Conservation (phyloP, 2,888 invertebrate species). For the Camptogramma bilineatum region DNA sequence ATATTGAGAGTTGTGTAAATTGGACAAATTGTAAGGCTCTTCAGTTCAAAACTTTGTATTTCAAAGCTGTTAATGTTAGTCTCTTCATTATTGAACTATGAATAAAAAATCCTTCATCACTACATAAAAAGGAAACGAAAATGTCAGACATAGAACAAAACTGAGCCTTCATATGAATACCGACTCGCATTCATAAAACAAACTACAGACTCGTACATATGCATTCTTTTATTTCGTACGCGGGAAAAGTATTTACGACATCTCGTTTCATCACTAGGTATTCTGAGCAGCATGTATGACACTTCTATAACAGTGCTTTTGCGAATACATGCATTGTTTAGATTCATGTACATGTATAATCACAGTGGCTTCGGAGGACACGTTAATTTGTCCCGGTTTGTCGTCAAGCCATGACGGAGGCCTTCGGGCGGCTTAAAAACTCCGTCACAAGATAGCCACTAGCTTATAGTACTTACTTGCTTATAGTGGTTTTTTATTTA, state of each 20-base stretch:
- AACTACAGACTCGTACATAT: conserved; percentile 16
- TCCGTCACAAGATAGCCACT: too few relatives aligned
- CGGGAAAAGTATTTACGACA: conserved; percentile 32
- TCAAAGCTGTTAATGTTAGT: not conserved
- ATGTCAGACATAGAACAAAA: conserved; percentile 1
- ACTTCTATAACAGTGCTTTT: not conserved
- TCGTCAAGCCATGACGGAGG: too few relatives aligned
- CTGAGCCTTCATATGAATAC: conserved; percentile 7
- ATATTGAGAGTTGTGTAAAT: not conserved
- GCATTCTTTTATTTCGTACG: conserved; percentile 25
- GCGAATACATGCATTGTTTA: not conserved
- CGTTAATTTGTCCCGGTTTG: too few relatives aligned
- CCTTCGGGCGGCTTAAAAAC: too few relatives aligned
- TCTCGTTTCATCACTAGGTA: conserved; percentile 21
- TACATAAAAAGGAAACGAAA: not conserved
- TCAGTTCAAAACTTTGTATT: not conserved
- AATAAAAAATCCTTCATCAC: not conserved
- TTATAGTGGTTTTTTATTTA: too few relatives aligned
- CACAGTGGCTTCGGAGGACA: not conserved
- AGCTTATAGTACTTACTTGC: too few relatives aligned
- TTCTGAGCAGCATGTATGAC: conserved; percentile 10
- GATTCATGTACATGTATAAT: not conserved
- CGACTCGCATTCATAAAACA: conserved; percentile 19
- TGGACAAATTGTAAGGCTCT: too few relatives aligned
- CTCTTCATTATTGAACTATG: not conserved